Percentiles rank a stretch among this genome's conserved stretches.
phyloP scores from a whole-genome alignment of 2,113 vertebrate genomes.

The Syngnathus scovelli region DNA sequence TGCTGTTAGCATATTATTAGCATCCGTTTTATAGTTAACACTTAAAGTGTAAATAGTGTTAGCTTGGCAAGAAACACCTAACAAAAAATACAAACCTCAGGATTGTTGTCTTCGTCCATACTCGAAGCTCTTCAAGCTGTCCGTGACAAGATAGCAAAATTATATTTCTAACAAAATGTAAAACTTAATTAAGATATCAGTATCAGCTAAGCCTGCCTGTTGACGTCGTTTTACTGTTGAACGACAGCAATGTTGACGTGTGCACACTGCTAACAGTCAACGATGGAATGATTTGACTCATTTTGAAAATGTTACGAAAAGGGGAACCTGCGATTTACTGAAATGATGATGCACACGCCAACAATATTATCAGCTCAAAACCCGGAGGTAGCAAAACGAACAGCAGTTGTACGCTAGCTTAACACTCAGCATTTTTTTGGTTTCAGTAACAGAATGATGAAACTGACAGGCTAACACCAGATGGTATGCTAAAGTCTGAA shows the following conservation, averaged over 20 bases:
- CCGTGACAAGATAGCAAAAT: conserved; percentile 22
- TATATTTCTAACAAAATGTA: not conserved
- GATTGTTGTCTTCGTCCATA: conserved; percentile 71
- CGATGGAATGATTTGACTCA: not conserved
- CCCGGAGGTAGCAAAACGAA: not conserved
- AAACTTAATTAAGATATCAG: conserved; percentile 29
- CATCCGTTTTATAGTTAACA: not conserved
- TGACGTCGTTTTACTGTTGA: conserved; percentile 45
- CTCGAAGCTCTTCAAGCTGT: conserved; percentile 27
- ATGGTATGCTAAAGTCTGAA: conserved; percentile 27
- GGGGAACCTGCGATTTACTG: not conserved
- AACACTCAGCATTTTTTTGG: conserved; percentile 5
- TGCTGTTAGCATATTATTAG: not conserved
- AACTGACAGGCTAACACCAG: conserved; percentile 37
- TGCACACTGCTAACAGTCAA: conserved; percentile 2
- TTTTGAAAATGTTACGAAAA: not conserved
- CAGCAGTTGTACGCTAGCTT: conserved; percentile 8
- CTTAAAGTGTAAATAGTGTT: not conserved
- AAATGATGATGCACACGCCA: not conserved
- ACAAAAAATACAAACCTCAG: conserved; percentile 54
- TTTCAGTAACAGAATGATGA: conserved; percentile 20
- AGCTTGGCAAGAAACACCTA: conserved; percentile 2
- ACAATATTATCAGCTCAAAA: not conserved
- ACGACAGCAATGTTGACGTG: conserved; percentile 1
- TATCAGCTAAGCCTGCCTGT: conserved; percentile 20